Evolutionary conservation across 1,140 invertebrate species (phyloP).

Genomic region (Musca domestica): DNA sequence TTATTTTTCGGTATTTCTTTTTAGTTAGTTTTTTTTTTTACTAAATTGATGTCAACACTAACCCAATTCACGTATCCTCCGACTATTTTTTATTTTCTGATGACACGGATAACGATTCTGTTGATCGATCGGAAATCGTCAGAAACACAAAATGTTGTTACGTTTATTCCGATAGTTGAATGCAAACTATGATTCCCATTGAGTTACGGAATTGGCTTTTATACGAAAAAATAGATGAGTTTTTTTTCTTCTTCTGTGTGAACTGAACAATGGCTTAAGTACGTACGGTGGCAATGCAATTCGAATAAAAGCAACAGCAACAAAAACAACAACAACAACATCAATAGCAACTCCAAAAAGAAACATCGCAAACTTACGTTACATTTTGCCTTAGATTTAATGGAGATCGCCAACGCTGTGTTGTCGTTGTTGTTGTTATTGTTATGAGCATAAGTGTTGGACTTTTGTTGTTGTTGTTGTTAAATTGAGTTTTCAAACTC

Average conservation of each 20-base stretch:
- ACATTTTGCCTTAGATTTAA: not conserved
- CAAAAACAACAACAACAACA: slow-evolving; percentile 8
- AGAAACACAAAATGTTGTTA: not conserved
- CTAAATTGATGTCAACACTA: not conserved
- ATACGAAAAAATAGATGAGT: slow-evolving; percentile 34
- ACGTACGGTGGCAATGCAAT: not conserved
- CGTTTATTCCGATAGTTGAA: slow-evolving; percentile 39
- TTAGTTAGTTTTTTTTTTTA: not conserved
- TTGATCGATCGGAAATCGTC: too few species aligned
- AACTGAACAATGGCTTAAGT: too few species aligned
- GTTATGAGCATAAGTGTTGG: not conserved
- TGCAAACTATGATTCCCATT: slow-evolving; percentile 45
- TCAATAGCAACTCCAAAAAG: slow-evolving; percentile 8
- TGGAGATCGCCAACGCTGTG: not conserved
- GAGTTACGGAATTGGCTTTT: slow-evolving; percentile 44
- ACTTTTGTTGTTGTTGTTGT: not conserved
- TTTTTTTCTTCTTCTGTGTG: too few species aligned
- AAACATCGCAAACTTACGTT: not conserved
- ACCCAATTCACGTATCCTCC: too few species aligned
- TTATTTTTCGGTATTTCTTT: too few species aligned
- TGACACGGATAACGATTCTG: too few species aligned
- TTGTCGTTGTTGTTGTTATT: not conserved
- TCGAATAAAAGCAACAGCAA: not conserved
- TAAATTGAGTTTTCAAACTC: not conserved
- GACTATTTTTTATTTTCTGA: not conserved